Percentiles rank a stretch among this genome's conserved stretches.
These are phyloP conservation scores for Campylomormyrus numenius DNA, from an alignment of 2,113 vertebrate species.

Conservation along the genomic window DNA sequence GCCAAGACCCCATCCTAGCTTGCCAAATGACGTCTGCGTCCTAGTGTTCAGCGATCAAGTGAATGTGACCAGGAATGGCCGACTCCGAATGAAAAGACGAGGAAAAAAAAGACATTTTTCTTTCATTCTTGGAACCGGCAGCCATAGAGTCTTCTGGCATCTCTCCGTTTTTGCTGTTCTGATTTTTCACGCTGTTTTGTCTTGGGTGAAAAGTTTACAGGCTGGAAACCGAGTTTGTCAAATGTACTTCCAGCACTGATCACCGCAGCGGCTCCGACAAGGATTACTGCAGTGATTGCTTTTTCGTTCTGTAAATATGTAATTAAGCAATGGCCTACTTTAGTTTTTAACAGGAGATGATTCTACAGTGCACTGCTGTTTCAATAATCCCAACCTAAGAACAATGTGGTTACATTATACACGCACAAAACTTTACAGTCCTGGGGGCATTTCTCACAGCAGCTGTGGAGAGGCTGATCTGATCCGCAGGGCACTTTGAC, in stretches of 20 bases:
- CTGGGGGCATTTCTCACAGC: neutral
- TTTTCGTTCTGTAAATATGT: neutral
- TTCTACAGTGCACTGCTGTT: neutral
- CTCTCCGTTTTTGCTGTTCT: neutral
- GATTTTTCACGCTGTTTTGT: neutral
- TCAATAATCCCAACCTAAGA: neutral
- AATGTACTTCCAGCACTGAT: neutral
- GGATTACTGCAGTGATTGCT: neutral
- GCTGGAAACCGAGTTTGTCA: neutral
- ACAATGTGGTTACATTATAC: neutral
- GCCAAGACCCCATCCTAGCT: conserved; percentile 55
- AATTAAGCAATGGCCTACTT: neutral
- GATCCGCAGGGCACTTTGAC: neutral
- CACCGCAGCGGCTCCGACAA: neutral
- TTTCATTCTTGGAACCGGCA: neutral
- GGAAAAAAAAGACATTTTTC: neutral
- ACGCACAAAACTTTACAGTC: neutral
- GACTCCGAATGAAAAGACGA: neutral
- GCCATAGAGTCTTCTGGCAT: neutral
- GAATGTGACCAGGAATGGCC: neutral
- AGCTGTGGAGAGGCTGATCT: neutral
- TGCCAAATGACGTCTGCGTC: conserved; percentile 62
- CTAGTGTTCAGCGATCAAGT: conserved; percentile 33
- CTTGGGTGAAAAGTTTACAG: neutral
- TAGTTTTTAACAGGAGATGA: neutral